Evolutionary conservation across 2,888 invertebrate genomes (phyloP).

Genomic region (Eupithecia subfuscata): DNA sequence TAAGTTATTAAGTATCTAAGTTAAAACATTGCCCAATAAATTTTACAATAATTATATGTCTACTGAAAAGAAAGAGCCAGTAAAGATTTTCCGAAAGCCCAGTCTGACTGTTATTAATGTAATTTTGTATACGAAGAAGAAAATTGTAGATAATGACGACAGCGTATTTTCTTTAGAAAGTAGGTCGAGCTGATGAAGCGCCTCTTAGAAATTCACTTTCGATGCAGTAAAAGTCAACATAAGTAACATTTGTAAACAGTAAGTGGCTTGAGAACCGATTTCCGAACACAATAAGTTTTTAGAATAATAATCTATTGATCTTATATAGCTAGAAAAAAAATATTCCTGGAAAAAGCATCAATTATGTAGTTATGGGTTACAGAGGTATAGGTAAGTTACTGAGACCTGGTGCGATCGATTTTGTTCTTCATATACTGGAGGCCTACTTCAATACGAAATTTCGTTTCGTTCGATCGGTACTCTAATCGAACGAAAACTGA

Average conservation of each 20-base stretch:
- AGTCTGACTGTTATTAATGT: constrained; percentile 31
- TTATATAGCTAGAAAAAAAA: background rate
- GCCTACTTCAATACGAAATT: no score
- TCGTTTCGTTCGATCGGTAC: no score
- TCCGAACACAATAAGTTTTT: constrained; percentile 28
- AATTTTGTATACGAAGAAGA: constrained; percentile 46
- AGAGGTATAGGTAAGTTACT: no score
- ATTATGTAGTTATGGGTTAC: background rate
- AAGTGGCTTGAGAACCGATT: constrained; percentile 56
- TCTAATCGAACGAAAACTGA: no score
- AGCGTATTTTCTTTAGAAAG: constrained; percentile 71
- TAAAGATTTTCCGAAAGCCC: constrained; percentile 8
- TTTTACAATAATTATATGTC: background rate
- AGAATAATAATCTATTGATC: background rate
- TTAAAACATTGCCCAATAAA: background rate
- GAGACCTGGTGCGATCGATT: no score
- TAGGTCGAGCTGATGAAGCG: constrained; percentile 59
- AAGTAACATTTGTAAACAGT: constrained; percentile 48
- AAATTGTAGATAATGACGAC: constrained; percentile 53
- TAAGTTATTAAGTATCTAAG: background rate
- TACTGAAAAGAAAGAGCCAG: background rate
- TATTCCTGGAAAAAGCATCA: background rate
- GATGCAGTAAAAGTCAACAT: constrained; percentile 52
- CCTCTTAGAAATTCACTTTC: constrained; percentile 64
- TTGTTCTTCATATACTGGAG: no score